These are phyloP conservation scores for Stenichneumon culpator DNA, from an alignment of 2,888 invertebrate genomes.

Conservation along the genomic window DNA sequence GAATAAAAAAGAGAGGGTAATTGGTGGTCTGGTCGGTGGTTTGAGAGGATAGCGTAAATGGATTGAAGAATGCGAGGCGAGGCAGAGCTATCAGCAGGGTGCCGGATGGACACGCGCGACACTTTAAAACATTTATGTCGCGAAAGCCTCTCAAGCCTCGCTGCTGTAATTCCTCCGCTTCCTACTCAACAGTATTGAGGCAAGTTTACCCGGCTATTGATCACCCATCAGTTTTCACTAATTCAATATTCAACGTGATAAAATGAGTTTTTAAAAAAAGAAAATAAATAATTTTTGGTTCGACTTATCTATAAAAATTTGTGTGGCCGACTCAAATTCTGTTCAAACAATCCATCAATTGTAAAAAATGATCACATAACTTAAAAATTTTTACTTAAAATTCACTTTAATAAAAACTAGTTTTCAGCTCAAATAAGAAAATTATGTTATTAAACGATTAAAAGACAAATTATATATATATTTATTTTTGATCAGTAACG, in stretches of 20 bases:
- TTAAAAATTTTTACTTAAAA: neutral
- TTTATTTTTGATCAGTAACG: neutral
- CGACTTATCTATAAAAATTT: neutral
- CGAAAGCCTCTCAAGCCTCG: neutral
- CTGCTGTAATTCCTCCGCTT: slow-evolving; percentile 24
- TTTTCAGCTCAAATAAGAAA: neutral
- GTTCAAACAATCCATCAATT: neutral
- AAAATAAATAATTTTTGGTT: neutral
- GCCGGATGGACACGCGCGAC: neutral
- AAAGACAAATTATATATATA: neutral
- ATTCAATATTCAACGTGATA: neutral
- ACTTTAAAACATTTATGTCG: slow-evolving; percentile 18
- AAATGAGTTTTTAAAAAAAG: no score
- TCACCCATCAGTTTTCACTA: slow-evolving; percentile 1
- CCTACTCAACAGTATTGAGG: neutral
- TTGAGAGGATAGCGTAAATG: slow-evolving; percentile 31
- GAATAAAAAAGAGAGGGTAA: slow-evolving; percentile 41
- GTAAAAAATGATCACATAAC: neutral
- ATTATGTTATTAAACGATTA: no score
- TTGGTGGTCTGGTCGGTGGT: slow-evolving; percentile 38
- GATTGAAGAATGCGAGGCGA: slow-evolving; percentile 20
- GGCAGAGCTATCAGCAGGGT: slow-evolving; percentile 36
- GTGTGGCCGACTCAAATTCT: neutral
- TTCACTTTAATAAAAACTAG: neutral
- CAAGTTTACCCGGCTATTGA: slow-evolving; percentile 28